A percentile compares a stretch with the other conserved stretches of the same genome.
Evolutionary conservation across 2,888 invertebrate genomes (phyloP).

Genomic region (Diadegma fenestrale): DNA sequence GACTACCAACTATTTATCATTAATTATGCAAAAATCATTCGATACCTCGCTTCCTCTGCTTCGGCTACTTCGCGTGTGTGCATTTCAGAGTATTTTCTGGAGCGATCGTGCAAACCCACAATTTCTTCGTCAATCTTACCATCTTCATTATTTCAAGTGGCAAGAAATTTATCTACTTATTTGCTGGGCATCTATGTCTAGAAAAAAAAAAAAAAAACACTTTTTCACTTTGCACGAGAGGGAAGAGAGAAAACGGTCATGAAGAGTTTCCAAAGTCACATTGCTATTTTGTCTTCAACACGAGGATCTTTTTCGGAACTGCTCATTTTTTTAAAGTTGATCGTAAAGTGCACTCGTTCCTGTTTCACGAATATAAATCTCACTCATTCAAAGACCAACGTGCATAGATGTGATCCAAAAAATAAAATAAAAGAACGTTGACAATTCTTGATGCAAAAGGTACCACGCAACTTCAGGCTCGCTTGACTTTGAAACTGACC

Average conservation of each 20-base stretch:
- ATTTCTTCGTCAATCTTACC: not conserved
- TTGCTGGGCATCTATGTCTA: not conserved
- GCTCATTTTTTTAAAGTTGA: not conserved
- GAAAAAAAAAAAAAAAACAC: not conserved
- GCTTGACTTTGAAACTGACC: not conserved
- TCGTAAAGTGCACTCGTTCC: not conserved
- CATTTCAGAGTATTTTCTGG: not conserved
- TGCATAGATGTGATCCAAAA: not conserved
- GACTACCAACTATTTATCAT: not conserved
- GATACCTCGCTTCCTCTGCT: not conserved
- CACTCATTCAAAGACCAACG: too few species aligned
- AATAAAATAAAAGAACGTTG: not conserved
- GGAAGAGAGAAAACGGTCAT: not conserved
- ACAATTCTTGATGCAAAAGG: not conserved
- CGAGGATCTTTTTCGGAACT: not conserved
- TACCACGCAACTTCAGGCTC: not conserved
- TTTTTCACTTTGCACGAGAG: not conserved
- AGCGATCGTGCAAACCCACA: not conserved
- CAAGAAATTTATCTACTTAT: not conserved
- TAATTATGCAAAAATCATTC: not conserved
- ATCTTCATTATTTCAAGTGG: not conserved
- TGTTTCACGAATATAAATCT: not conserved
- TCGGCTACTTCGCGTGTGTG: not conserved
- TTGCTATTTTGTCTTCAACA: not conserved
- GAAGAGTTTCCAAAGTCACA: not conserved